Percentiles rank a stretch among this genome's conserved stretches.
Evolutionary conservation across 2,797 vertebrate species (phyloP).

Genomic region (Hirundo rustica): DNA sequence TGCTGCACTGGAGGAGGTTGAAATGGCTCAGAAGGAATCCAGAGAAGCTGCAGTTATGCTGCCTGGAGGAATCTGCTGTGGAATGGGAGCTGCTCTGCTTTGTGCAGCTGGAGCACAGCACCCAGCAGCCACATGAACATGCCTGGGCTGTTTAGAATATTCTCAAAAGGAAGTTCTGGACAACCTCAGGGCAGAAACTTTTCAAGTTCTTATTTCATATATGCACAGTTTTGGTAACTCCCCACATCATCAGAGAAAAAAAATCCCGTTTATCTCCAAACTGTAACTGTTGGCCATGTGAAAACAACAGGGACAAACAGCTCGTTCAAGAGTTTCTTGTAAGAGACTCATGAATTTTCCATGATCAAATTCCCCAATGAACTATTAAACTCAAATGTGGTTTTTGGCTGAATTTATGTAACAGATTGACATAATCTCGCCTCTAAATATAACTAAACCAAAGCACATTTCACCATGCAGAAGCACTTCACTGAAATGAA

Average conservation of each 20-base stretch:
- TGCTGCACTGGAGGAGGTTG: not conserved
- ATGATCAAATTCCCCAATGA: constrained; percentile 54
- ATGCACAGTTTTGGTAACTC: not conserved
- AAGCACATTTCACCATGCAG: constrained; percentile 41
- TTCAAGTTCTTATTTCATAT: not conserved
- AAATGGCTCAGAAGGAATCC: not conserved
- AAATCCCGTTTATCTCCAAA: constrained; percentile 5
- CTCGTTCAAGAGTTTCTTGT: constrained; percentile 34
- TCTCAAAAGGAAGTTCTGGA: not conserved
- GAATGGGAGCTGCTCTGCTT: not conserved
- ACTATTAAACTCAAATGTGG: constrained; percentile 51
- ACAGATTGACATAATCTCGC: constrained; percentile 50
- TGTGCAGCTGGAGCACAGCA: not conserved
- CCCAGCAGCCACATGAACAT: not conserved
- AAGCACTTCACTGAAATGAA: constrained; percentile 5
- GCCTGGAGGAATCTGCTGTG: not conserved
- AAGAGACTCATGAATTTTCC: constrained; percentile 56
- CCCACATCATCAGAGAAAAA: not conserved
- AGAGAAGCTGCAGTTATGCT: not conserved
- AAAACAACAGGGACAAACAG: constrained; percentile 58
- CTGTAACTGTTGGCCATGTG: not conserved
- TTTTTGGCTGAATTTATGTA: constrained; percentile 54
- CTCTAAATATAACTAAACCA: constrained; percentile 43
- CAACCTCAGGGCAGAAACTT: not conserved
- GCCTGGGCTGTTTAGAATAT: not conserved